Evolutionary conservation across 2,888 invertebrate genomes (phyloP).

Genomic region (Volucella inanis): DNA sequence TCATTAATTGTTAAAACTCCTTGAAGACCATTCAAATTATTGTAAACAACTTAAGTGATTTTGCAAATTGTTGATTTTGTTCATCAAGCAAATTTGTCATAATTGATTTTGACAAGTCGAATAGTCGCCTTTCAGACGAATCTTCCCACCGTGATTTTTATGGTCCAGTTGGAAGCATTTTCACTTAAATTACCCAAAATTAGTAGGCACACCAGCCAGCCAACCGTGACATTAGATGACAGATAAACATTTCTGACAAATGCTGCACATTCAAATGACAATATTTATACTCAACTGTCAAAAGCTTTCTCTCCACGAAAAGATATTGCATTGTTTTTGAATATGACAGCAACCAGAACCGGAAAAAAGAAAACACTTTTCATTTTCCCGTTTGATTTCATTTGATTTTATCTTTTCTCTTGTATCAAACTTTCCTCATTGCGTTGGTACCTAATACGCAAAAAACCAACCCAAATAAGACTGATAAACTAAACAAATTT

Average conservation of each 20-base stretch:
- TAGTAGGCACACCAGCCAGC: too few relatives aligned
- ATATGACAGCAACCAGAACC: conserved; percentile 11
- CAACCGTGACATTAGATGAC: too few relatives aligned
- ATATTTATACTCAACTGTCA: background rate
- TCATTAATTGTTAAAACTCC: too few relatives aligned
- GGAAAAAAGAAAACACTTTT: background rate
- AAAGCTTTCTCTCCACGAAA: conserved; percentile 12
- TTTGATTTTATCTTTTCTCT: conserved; percentile 8
- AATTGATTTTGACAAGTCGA: too few relatives aligned
- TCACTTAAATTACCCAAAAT: too few relatives aligned
- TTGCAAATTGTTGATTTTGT: too few relatives aligned
- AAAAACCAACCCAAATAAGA: background rate
- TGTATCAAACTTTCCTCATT: conserved; percentile 9
- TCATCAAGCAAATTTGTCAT: too few relatives aligned
- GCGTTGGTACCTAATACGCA: background rate
- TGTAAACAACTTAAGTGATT: too few relatives aligned
- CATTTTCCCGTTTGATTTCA: conserved; percentile 1
- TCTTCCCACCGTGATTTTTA: too few relatives aligned
- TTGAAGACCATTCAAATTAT: too few relatives aligned
- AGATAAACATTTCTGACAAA: background rate
- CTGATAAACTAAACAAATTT: background rate
- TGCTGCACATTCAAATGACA: background rate
- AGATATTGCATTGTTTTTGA: background rate
- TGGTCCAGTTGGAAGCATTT: too few relatives aligned
- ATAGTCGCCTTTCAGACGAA: too few relatives aligned